Base-by-base conservation (phyloP, 1,140 invertebrate genomes). In the Vollenhovia emeryi region DNA sequence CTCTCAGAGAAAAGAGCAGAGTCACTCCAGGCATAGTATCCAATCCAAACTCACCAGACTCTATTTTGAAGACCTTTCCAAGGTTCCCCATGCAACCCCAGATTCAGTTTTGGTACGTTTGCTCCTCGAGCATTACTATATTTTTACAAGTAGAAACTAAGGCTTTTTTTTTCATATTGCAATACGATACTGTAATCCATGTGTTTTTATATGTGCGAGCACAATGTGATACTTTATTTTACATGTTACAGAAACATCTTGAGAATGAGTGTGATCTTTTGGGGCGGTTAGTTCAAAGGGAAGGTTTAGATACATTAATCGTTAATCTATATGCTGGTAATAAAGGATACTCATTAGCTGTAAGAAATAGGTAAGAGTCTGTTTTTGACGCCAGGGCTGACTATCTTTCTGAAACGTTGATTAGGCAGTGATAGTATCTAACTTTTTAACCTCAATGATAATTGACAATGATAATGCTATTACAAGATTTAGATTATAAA, bases 301-400 rank as follows among this genome's bases (percentile, higher is more conserved):
- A 99, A 93, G 96, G 97, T 93, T 95, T 99, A 69, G 98, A 98
- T 93, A 98, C 97, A 87, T 95, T 99, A 91, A 97, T 99, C 89
- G 96, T 99, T 84, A 99, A 98, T 95, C 95, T 99, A 87, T 98
- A 98, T 96, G 97, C 98, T 83, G 97, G 97, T 55, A 98, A 98
- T 95, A 98, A 98, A 95, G 98, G 98, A 91, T 99, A 98, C 95
- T 98, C 98, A 87, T 95, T 99, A 93, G 97, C 97, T 93, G 95
- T 98, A 90, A 96, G 96, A 88, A 94, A 93, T 92, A 93, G 92
- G 94, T 92, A 92, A 91, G 87, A 60, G 82, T 68, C 21, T 33
- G 13, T 71, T 69, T 50, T n/a, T n/a, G n/a, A n/a, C n/a, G n/a
- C n/a, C n/a, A n/a, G n/a, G n/a, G n/a, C 45, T 18, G 27, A 50